Percentiles rank a stretch among this genome's conserved stretches.
These are phyloP conservation scores for Cynoglossus semilaevis DNA, from an alignment of 2,113 vertebrate genomes.

Conservation along the genomic window DNA sequence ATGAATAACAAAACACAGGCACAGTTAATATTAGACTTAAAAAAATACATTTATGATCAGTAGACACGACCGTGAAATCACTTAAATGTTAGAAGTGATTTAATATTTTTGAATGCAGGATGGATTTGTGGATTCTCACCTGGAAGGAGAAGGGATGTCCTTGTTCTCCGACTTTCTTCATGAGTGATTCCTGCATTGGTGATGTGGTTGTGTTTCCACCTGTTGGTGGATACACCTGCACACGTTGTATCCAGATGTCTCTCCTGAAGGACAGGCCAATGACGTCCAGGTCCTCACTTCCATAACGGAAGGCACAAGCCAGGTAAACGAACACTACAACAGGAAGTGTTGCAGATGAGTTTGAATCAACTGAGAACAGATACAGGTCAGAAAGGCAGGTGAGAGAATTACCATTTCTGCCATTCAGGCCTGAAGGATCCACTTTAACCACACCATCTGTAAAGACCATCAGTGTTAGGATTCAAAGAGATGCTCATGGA, in stretches of 20 bases:
- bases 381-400: too few relatives aligned
- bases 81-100: neutral
- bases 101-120: neutral
- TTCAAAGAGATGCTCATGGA: neutral
- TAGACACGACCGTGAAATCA: neutral
- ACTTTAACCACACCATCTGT: slow-evolving; percentile 85
- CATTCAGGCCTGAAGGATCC: slow-evolving; percentile 81
- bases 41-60: too few relatives aligned
- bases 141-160: slow-evolving; percentile 84
- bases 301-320: slow-evolving; percentile 87
- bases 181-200: slow-evolving; percentile 78
- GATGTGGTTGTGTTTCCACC: slow-evolving; percentile 64
- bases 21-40: too few relatives aligned
- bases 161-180: slow-evolving; percentile 83
- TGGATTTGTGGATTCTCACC: slow-evolving; percentile 56
- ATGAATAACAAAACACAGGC: neutral
- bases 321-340: slow-evolving; percentile 81
- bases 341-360: slow-evolving; percentile 4
- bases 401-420: slow-evolving; percentile 81
- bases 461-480: slow-evolving; percentile 10
- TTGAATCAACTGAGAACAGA: neutral
- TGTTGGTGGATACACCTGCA: slow-evolving; percentile 80
- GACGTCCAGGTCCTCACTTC: slow-evolving; percentile 87
- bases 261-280: slow-evolving; percentile 87
- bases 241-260: slow-evolving; percentile 82